Percentiles rank a stretch among this genome's conserved stretches.
Conservation (phyloP, 2,113 vertebrate species). For the Rhizomys pruinosus region DNA sequence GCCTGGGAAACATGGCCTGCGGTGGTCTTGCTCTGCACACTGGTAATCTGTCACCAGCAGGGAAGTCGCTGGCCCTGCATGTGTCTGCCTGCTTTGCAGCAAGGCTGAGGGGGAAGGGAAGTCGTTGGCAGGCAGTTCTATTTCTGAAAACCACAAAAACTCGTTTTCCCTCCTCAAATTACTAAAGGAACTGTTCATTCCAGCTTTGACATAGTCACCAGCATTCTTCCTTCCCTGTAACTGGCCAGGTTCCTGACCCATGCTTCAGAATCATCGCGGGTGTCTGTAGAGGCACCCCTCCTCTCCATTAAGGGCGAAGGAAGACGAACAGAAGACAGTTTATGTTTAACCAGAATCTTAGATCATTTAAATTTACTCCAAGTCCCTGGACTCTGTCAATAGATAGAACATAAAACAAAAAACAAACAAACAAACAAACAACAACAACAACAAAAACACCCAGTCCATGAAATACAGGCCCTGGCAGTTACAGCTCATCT, state of each 20-base stretch:
- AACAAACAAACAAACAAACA: neutral
- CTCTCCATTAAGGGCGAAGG: neutral
- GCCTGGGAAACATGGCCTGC: conserved; percentile 39
- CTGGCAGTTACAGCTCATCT: neutral
- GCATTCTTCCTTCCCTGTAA: neutral
- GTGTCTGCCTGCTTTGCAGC: conserved; percentile 69
- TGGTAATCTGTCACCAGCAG: conserved; percentile 52
- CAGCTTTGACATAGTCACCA: neutral
- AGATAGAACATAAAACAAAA: neutral
- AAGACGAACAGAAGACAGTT: neutral
- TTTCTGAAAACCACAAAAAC: conserved; percentile 73
- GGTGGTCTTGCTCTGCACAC: neutral
- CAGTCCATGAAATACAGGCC: neutral
- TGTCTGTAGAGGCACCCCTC: neutral
- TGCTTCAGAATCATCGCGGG: neutral
- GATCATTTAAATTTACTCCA: neutral
- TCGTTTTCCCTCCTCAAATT: conserved; percentile 42
- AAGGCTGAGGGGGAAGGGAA: conserved; percentile 1
- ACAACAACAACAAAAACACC: neutral
- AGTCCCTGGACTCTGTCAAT: neutral
- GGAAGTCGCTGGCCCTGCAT: conserved; percentile 30
- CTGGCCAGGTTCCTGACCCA: neutral
- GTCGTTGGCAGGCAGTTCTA: conserved; percentile 53
- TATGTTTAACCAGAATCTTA: neutral
- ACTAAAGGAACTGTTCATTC: conserved; percentile 12